Conservation (phyloP, 1,140 invertebrate species). For the silkworm (Bombyx mori) region DNA sequence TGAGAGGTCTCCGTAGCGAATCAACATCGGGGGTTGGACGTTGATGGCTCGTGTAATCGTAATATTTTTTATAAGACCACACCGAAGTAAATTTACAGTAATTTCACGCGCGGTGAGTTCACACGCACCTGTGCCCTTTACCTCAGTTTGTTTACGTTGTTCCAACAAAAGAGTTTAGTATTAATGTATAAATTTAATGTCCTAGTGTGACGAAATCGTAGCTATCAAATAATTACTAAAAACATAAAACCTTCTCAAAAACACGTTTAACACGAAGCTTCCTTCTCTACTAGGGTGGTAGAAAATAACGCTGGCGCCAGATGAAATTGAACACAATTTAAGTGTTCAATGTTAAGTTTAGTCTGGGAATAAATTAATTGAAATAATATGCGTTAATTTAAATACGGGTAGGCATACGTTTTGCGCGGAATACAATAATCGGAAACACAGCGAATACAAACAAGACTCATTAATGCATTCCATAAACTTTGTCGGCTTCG, state of each 20-base stretch:
- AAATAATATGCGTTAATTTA: no score
- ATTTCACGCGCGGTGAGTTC: conserved; percentile 61
- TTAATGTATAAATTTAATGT: conserved; percentile 20
- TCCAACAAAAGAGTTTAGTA: conserved; percentile 18
- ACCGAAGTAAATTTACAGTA: conserved; percentile 57
- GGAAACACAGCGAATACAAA: no score
- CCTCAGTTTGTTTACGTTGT: conserved; percentile 20
- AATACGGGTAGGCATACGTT: no score
- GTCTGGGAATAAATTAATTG: no score
- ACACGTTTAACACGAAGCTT: conserved; percentile 5
- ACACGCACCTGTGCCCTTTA: conserved; percentile 53
- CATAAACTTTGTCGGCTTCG: no score
- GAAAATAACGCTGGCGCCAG: conserved; percentile 3
- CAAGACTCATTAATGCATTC: no score
- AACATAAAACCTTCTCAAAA: conserved; percentile 8
- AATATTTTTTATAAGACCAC: conserved; percentile 57
- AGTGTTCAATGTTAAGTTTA: background rate
- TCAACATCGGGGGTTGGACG: conserved; percentile 48
- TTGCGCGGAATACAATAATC: no score
- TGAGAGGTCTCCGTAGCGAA: conserved; percentile 39
- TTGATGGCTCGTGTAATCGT: conserved; percentile 60
- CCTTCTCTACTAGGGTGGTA: conserved; percentile 1
- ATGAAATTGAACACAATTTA: conserved; percentile 6
- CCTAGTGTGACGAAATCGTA: conserved; percentile 14
- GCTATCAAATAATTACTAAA: conserved; percentile 13